phyloP scores from a whole-genome alignment of 2,113 vertebrate genomes.

The Tragelaphus strepsiceros region DNA sequence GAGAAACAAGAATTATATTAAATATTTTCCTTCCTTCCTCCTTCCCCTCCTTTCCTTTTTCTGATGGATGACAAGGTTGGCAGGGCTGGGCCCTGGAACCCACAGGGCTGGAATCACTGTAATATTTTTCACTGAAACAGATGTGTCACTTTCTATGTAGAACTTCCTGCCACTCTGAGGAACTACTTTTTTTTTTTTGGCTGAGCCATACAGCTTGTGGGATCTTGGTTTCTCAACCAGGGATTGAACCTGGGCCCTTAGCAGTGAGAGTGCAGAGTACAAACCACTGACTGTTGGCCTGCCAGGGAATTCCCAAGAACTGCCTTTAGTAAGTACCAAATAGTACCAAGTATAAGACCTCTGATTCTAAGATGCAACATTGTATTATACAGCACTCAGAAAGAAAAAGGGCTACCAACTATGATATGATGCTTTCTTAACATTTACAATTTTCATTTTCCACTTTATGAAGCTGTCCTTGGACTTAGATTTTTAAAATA shows the following conservation, averaged over 20 bases:
- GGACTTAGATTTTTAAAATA: background rate
- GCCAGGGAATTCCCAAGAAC: background rate
- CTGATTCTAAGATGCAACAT: background rate
- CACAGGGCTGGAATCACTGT: background rate
- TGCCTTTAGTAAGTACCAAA: background rate
- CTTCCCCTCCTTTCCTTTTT: background rate
- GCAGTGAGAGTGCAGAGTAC: background rate
- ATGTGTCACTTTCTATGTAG: background rate
- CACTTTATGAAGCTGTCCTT: background rate
- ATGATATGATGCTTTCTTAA: background rate
- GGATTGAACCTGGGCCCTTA: background rate
- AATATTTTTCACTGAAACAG: background rate
- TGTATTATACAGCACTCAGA: background rate
- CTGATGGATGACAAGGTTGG: background rate
- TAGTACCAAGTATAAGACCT: background rate
- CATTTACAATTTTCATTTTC: background rate
- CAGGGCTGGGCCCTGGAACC: background rate
- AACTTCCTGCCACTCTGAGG: background rate
- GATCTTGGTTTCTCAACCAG: background rate
- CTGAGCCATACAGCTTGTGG: background rate
- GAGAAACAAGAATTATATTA: background rate
- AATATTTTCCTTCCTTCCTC: background rate
- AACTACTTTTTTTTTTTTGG: background rate
- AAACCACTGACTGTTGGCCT: background rate
- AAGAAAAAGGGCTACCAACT: background rate